Percentiles rank a stretch among this genome's conserved stretches.
Evolutionary conservation across 2,888 invertebrate genomes (phyloP).

Genomic region (Cabera pusaria): DNA sequence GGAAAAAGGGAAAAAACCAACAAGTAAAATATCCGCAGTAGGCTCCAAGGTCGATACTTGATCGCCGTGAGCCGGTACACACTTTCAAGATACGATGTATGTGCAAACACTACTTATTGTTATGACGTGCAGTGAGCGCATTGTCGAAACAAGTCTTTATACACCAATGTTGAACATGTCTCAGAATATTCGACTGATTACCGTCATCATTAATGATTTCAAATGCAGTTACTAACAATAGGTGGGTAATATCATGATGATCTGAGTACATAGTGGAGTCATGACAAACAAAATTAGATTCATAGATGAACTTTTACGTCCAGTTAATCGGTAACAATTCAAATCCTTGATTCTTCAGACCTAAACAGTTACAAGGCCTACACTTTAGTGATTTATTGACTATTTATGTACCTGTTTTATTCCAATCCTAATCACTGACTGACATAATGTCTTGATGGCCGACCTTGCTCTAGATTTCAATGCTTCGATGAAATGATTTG

Average conservation of each 20-base stretch:
- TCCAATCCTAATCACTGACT: slow-evolving; percentile 25
- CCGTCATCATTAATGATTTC: too few relatives aligned
- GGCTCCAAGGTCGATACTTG: slow-evolving; percentile 71
- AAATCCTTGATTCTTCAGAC: slow-evolving; percentile 11
- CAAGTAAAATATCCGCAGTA: slow-evolving; percentile 70
- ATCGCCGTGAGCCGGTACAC: slow-evolving; percentile 67
- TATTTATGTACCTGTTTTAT: slow-evolving; percentile 23
- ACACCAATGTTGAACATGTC: too few relatives aligned
- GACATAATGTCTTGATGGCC: slow-evolving; percentile 17
- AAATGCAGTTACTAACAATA: too few relatives aligned
- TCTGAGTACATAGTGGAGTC: too few relatives aligned
- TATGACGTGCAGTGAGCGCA: slow-evolving; percentile 8
- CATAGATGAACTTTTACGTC: too few relatives aligned
- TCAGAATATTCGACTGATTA: too few relatives aligned
- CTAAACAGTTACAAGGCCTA: slow-evolving; percentile 14
- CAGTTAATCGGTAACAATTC: slow-evolving; percentile 8
- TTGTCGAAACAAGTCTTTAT: slow-evolving; percentile 11
- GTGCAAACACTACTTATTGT: slow-evolving; percentile 45
- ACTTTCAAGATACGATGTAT: slow-evolving; percentile 65
- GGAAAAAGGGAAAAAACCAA: slow-evolving; percentile 68
- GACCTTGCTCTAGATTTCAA: slow-evolving; percentile 27
- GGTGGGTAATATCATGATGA: too few relatives aligned
- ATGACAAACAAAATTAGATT: too few relatives aligned
- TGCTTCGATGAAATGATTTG: slow-evolving; percentile 12
- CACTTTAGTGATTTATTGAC: slow-evolving; percentile 21